phyloP scores from a whole-genome alignment of 2,888 invertebrate species.

The Elmis aenea region DNA sequence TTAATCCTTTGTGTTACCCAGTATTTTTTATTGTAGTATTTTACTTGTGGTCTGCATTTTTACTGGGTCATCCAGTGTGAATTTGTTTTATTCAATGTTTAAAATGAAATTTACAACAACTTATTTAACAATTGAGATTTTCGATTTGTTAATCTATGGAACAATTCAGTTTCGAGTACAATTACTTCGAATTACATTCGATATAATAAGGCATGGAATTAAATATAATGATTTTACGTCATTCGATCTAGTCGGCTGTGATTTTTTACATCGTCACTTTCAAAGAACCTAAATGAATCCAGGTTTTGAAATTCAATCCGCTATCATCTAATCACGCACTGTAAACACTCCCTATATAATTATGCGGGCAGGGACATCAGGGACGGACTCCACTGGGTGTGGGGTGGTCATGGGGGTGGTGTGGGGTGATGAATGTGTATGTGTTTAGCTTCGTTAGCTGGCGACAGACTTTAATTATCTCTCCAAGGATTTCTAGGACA shows the following conservation, averaged over 20 bases:
- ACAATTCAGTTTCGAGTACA: no score
- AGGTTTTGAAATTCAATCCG: constrained; percentile 32
- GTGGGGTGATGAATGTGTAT: constrained; percentile 40
- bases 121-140: no score
- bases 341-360: constrained; percentile 42
- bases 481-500: constrained; percentile 42
- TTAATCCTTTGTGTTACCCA: no score
- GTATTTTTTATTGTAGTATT: no score
- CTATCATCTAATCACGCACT: constrained; percentile 40
- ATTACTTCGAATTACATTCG: no score
- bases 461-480: constrained; percentile 46
- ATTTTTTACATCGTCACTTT: constrained; percentile 4
- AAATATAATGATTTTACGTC: no score
- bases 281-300: constrained; percentile 29
- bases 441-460: constrained; percentile 44
- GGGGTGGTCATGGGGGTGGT: constrained; percentile 22
- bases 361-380: constrained; percentile 37
- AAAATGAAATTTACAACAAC: no score
- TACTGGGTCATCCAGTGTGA: no score
- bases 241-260: constrained; percentile 4
- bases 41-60: no score
- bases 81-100: no score
- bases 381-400: constrained; percentile 26
- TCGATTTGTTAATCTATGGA: no score
- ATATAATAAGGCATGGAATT: no score